Conservation (phyloP, 2,888 invertebrate species). For the Trichopoda pennipes region DNA sequence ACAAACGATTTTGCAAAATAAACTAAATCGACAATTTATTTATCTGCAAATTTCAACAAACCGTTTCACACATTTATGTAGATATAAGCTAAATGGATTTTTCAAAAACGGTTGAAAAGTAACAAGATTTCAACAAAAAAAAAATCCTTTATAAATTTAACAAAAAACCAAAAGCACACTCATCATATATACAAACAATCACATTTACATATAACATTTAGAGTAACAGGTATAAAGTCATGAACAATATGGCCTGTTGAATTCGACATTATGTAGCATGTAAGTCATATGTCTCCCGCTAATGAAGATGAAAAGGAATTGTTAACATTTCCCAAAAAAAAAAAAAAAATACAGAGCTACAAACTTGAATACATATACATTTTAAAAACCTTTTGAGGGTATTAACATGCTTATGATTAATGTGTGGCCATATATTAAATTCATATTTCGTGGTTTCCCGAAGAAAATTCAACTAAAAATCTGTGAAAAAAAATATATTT, state of each 20-base stretch:
- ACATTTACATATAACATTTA: neutral
- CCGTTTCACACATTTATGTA: slow-evolving; percentile 29
- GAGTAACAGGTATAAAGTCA: slow-evolving; percentile 12
- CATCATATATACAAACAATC: neutral
- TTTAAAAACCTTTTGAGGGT: slow-evolving; percentile 61
- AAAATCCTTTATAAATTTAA: slow-evolving; percentile 46
- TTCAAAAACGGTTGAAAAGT: slow-evolving; percentile 31
- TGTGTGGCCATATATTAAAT: slow-evolving; percentile 69
- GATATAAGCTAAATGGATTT: slow-evolving; percentile 29
- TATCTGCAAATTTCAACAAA: slow-evolving; percentile 43
- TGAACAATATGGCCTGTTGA: slow-evolving; percentile 30
- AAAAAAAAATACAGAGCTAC: slow-evolving; percentile 16
- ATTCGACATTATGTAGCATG: slow-evolving; percentile 35
- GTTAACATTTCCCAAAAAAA: slow-evolving; percentile 47
- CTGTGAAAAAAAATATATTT: slow-evolving; percentile 38
- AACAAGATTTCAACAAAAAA: slow-evolving; percentile 29
- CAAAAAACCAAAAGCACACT: neutral
- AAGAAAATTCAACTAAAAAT: slow-evolving; percentile 50
- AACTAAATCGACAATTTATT: slow-evolving; percentile 59
- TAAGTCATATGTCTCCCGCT: slow-evolving; percentile 59
- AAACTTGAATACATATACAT: slow-evolving; percentile 30
- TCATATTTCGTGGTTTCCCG: slow-evolving; percentile 68
- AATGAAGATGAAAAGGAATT: slow-evolving; percentile 68
- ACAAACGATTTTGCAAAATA: slow-evolving; percentile 54
- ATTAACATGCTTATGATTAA: slow-evolving; percentile 68